Percentiles rank a stretch among this genome's conserved stretches.
Evolutionary conservation across 2,113 vertebrate species (phyloP).

Genomic region (Lamprotornis superbus): DNA sequence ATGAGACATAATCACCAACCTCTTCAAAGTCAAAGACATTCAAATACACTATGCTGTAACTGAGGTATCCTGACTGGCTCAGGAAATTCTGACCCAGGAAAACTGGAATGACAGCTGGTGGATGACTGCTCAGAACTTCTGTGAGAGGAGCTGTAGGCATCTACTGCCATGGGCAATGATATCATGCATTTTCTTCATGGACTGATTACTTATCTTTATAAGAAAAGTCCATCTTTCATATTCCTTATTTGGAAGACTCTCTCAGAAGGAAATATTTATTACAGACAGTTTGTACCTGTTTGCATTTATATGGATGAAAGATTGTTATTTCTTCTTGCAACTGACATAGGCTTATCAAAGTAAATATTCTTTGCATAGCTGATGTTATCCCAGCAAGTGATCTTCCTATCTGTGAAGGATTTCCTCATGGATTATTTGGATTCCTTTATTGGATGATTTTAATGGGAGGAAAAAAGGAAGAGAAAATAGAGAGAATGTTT

Average conservation of each 20-base stretch:
- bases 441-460: neutral
- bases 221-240: neutral
- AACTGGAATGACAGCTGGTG: neutral
- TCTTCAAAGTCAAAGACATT: neutral
- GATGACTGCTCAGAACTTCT: neutral
- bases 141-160: neutral
- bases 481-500: neutral
- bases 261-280: neutral
- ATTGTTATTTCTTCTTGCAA: neutral
- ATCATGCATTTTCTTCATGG: neutral
- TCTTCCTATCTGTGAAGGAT: neutral
- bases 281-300: neutral
- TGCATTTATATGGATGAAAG: neutral
- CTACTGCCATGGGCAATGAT: neutral
- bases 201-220: neutral
- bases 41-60: neutral
- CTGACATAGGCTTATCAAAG: neutral
- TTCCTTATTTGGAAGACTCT: neutral
- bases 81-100: neutral
- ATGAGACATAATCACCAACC: rapidly evolving
- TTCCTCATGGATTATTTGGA: neutral
- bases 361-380: neutral
- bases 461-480: neutral
- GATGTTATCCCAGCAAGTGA: neutral
- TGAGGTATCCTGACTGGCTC: neutral